A percentile compares a stretch with the other conserved stretches of the same genome.
phyloP scores from a whole-genome alignment of 2,888 invertebrate species.

The Hydriomena furcata region DNA sequence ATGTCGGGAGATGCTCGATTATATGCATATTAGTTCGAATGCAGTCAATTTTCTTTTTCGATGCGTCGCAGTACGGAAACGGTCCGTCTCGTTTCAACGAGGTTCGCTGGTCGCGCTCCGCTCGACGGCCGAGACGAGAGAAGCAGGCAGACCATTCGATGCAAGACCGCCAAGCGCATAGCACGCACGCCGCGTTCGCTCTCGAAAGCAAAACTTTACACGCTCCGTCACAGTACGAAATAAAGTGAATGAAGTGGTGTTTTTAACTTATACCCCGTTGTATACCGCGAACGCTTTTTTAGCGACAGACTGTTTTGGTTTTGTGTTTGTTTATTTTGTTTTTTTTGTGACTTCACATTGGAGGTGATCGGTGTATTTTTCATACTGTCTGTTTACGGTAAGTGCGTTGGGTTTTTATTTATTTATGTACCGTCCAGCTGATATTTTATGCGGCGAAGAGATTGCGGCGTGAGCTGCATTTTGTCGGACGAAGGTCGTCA shows the following conservation, averaged over 20 bases:
- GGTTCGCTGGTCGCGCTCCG: constrained; percentile 23
- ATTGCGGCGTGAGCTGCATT: constrained; percentile 67
- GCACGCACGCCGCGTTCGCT: constrained; percentile 59
- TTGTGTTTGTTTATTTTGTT: constrained; percentile 72
- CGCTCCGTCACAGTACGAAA: constrained; percentile 55
- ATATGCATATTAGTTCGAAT: constrained; percentile 62
- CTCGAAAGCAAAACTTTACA: constrained; percentile 66
- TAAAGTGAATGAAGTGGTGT: constrained; percentile 71
- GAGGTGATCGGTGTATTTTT: constrained; percentile 74
- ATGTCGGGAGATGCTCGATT: constrained; percentile 63
- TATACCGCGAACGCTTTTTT: constrained; percentile 56
- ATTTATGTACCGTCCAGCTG: constrained; percentile 67
- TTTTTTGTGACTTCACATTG: constrained; percentile 74
- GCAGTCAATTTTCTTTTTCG: constrained; percentile 59
- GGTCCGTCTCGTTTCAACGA: constrained; percentile 34
- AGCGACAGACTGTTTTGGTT: constrained; percentile 63
- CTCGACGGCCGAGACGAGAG: constrained; percentile 2
- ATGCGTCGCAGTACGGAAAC: constrained; percentile 52
- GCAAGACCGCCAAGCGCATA: constrained; percentile 57
- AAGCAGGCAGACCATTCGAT: constrained; percentile 58
- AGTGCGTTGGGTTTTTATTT: constrained; percentile 73
- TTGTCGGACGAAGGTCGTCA: constrained; percentile 66
- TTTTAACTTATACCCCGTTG: constrained; percentile 55
- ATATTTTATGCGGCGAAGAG: constrained; percentile 65
- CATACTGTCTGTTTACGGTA: constrained; percentile 74